Conservation (phyloP, 2,888 invertebrate genomes). For the Salpingus planirostris region DNA sequence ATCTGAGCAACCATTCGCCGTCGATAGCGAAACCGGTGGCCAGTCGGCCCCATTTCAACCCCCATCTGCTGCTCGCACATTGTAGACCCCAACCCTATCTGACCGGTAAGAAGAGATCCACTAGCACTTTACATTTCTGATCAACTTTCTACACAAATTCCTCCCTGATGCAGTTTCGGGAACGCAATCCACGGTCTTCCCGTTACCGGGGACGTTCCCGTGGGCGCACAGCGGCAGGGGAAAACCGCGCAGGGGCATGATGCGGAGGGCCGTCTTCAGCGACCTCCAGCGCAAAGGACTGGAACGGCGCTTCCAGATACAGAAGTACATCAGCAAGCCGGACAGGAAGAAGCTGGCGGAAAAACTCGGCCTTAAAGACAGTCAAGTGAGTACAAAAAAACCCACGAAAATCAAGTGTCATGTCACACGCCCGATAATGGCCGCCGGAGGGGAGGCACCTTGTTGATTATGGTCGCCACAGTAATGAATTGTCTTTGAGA, state of each 20-base stretch:
- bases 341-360: conserved; percentile 96
- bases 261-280: conserved; percentile 89
- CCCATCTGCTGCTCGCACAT: conserved; percentile 70
- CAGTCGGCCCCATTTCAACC: conserved; percentile 65
- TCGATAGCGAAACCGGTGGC: conserved; percentile 80
- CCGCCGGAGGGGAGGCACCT: too few species aligned
- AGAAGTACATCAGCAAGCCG: conserved; percentile 98
- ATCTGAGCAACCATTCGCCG: conserved; percentile 46
- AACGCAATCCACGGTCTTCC: conserved; percentile 44
- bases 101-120: conserved; percentile 50
- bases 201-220: conserved; percentile 54
- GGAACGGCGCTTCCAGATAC: conserved; percentile 91
- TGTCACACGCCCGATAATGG: too few species aligned
- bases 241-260: conserved; percentile 93
- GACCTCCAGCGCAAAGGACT: conserved; percentile 92
- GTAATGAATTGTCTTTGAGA: too few species aligned
- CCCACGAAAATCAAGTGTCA: too few species aligned
- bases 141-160: too few species aligned
- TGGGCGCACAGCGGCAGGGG: conserved; percentile 89
- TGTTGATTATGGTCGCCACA: too few species aligned
- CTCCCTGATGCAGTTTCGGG: conserved; percentile 44
- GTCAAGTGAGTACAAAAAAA: conserved; percentile 78
- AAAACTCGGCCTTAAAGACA: conserved; percentile 91
- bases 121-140: too few species aligned
- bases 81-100: conserved; percentile 76